Base-by-base conservation (phyloP, 2,888 invertebrate species). In the Odontocolon sp. region DNA sequence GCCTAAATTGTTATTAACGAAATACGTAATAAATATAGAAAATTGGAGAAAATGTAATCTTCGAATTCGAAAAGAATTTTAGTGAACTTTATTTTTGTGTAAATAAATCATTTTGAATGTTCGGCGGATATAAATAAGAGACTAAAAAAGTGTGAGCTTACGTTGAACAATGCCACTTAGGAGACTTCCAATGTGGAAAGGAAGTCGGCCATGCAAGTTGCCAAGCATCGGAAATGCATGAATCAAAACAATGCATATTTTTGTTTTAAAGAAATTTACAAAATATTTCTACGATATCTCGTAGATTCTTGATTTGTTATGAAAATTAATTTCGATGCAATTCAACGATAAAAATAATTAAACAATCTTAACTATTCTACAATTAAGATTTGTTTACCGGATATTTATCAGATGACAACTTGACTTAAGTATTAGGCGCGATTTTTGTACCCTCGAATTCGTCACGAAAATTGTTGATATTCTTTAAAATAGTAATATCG, bases 161-260 rank as follows among this genome's bases (percentile, higher is more conserved):
- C 95, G 94, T 93, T 92, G 93, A 91, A 92, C 92, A 90, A 95
- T 94, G 95, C 95, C 95, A 95, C 95, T 94, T 80, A 94, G 95
- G 95, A 94, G 93, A 83, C 76, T 85, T 85, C 85, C 86, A 81
- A 75, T 79, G 72, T 70, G 68, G 86, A 84, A 89, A 88, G 86
- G 86, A 88, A 83, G 80, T 78, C 50, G 69, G 63, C 70, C 69
- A 73, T 79, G 38, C 31, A 33, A 28, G 61, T 38, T 31, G 26
- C 14, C 33, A 38, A 28, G 2, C 5, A 56, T 26, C 50, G 67
- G 59, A 21, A 79, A 63, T 18, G 18, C 26, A 31, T 31, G 57
- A 71, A 18, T 77, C 79, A 79, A 74, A 40, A 50, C 11, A 57
- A 66, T 5, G 11, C 14, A 9, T 11, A 23, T 52, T 47, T 16